Base-by-base conservation (phyloP, 2,888 invertebrate genomes). In the Chymomyza procnemis region DNA sequence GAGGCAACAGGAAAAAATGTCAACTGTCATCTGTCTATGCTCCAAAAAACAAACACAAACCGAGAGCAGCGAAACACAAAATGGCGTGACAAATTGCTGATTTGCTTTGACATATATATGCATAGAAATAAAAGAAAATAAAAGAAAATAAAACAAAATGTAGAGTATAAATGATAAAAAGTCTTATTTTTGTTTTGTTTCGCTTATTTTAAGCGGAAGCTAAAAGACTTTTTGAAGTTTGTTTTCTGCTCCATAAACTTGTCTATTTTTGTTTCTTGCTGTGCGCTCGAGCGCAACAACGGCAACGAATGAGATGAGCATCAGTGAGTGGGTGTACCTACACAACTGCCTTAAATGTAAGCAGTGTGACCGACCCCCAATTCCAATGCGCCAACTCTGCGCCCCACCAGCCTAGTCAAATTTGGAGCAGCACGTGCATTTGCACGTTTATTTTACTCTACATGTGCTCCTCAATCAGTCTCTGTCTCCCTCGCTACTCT, bases 231-330 rank as follows among this genome's bases (percentile, higher is more conserved):
- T 85, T 81, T 81, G 84, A 76, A 81, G 87, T 73, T 81, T 81
- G 81, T 85, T 86, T 81, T 81, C 81, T 81, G 87, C 81, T 81
- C 87, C 81, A 81, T 81, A 81, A 81, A 81, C 85, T 81, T 84
- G 85, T 81, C 81, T 81, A 86, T 81, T 81, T 81, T 71, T 63
- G 74, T 86, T 50, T 16, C 50, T 71, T 78, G 70, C 67, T 76
- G 87, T 63, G 79, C 69, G 73, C 76, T 86, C 73, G 73, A 81
- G 81, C 85, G 69, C 58, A 72, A 63, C 75, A 71, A 64, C 64
- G 61, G 64, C 22, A 26, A 8, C 4, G 26, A 26, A 8, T 6
- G 26, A 2, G 26, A 26, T n/a, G n/a, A n/a, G n/a, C n/a, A n/a
- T n/a, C n/a, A n/a, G n/a, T n/a, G 26, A 26, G 26, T 6, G 26